These are phyloP conservation scores for Solenopsis fugax DNA, from an alignment of 1,140 invertebrate species.

Conservation along the genomic window DNA sequence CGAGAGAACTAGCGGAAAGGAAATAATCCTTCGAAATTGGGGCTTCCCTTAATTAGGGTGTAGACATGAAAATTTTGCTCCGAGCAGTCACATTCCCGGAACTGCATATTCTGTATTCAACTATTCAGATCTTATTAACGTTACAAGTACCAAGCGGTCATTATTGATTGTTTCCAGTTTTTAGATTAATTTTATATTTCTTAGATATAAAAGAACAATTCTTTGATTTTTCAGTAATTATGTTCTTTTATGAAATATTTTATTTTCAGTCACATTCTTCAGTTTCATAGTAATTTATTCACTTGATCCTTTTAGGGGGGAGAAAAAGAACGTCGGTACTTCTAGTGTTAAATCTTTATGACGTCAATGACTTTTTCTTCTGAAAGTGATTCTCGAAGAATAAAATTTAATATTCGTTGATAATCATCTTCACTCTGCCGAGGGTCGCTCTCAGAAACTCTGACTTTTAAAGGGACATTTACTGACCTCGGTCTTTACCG, in stretches of 20 bases:
- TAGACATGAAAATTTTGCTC: background rate
- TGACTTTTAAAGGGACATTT: background rate
- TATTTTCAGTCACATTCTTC: no score
- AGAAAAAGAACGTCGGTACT: no score
- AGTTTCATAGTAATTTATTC: no score
- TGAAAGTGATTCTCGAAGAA: background rate
- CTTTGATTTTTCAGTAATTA: no score
- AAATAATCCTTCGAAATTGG: conserved; percentile 30
- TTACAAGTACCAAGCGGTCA: no score
- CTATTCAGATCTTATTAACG: background rate
- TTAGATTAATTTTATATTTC: no score
- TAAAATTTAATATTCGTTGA: background rate
- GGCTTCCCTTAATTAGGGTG: conserved; percentile 21
- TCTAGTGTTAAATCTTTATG: background rate
- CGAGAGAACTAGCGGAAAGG: conserved; percentile 23
- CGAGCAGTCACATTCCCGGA: background rate
- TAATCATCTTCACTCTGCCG: background rate
- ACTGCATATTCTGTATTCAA: background rate
- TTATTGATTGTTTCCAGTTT: no score
- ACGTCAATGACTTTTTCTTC: background rate
- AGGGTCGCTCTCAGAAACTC: background rate
- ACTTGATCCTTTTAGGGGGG: no score
- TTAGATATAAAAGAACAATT: no score
- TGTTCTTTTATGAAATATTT: no score
- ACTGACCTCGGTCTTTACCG: conserved; percentile 1